Evolutionary conservation across 2,797 vertebrate genomes (phyloP).

Genomic region (Fistularia commersonii): DNA sequence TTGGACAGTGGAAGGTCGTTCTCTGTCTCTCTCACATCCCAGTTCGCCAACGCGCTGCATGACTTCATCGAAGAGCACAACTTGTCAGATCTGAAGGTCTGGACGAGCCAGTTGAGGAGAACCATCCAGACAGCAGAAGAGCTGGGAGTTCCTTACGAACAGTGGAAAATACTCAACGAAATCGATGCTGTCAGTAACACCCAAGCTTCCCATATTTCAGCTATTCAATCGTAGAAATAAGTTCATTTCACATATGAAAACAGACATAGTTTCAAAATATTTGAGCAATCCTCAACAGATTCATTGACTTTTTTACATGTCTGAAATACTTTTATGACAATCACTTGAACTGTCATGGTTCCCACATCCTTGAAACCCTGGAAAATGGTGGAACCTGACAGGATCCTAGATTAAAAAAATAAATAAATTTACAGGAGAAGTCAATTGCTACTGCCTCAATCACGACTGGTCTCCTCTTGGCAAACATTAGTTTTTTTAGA

Average conservation of each 20-base stretch:
- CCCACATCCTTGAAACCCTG: too few species aligned
- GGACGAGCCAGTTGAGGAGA: constrained; percentile 95
- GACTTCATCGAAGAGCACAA: constrained; percentile 88
- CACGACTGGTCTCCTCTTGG: too few species aligned
- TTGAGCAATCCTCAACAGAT: too few species aligned
- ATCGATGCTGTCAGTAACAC: constrained; percentile 89
- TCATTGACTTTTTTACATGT: too few species aligned
- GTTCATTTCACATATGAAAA: not conserved
- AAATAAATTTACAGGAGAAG: too few species aligned
- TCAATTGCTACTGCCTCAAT: too few species aligned
- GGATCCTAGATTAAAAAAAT: too few species aligned
- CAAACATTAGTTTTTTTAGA: too few species aligned
- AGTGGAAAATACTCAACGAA: constrained; percentile 98
- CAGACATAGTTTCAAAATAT: not conserved
- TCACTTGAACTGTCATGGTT: too few species aligned
- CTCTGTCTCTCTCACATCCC: not conserved
- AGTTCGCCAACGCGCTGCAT: constrained; percentile 84
- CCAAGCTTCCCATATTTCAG: not conserved
- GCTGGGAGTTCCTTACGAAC: constrained; percentile 88
- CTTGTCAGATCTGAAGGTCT: constrained; percentile 92
- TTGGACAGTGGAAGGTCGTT: too few species aligned
- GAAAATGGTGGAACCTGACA: too few species aligned
- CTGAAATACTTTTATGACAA: too few species aligned
- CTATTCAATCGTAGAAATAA: not conserved
- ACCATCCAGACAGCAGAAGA: constrained; percentile 96